Evolutionary conservation across 2,888 invertebrate genomes (phyloP).

Genomic region (Deilephila elpenor): DNA sequence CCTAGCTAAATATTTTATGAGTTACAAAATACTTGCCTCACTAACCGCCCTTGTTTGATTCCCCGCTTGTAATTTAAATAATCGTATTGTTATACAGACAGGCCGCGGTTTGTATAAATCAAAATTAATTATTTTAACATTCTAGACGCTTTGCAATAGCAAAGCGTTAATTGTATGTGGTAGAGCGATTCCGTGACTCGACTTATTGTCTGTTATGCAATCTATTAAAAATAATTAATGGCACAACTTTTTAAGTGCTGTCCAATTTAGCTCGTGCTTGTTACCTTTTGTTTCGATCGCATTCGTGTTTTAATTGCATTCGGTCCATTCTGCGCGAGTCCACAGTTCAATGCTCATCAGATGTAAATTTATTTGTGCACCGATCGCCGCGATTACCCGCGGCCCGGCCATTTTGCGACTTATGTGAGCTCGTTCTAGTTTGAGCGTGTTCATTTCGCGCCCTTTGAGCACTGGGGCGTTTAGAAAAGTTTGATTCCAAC

Average conservation of each 20-base stretch:
- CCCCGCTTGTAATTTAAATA: conserved; percentile 30
- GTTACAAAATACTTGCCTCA: conserved; percentile 74
- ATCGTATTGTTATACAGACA: conserved; percentile 20
- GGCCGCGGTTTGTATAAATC: conserved; percentile 7
- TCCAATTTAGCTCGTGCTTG: conserved; percentile 24
- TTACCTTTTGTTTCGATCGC: conserved; percentile 21
- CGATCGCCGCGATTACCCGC: conserved; percentile 70
- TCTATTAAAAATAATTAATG: conserved; percentile 24
- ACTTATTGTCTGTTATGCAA: conserved; percentile 22
- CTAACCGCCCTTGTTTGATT: conserved; percentile 63
- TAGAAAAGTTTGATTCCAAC: conserved; percentile 78
- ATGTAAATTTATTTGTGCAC: conserved; percentile 68
- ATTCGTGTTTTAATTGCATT: conserved; percentile 34
- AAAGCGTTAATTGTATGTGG: conserved; percentile 9
- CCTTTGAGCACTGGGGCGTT: conserved; percentile 70
- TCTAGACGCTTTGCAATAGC: not conserved
- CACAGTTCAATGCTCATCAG: conserved; percentile 57
- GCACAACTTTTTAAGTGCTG: conserved; percentile 18
- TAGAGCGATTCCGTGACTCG: conserved; percentile 15
- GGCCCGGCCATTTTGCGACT: conserved; percentile 56
- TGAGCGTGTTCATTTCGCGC: conserved; percentile 75
- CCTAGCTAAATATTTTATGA: conserved; percentile 80
- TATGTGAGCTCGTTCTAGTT: conserved; percentile 68
- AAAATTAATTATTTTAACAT: conserved; percentile 6
- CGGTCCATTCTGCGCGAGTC: conserved; percentile 43